A percentile compares a stretch with the other conserved stretches of the same genome.
These are phyloP conservation scores for Zenarchopterus dispar DNA, from an alignment of 2,797 vertebrate species.

Conservation along the genomic window DNA sequence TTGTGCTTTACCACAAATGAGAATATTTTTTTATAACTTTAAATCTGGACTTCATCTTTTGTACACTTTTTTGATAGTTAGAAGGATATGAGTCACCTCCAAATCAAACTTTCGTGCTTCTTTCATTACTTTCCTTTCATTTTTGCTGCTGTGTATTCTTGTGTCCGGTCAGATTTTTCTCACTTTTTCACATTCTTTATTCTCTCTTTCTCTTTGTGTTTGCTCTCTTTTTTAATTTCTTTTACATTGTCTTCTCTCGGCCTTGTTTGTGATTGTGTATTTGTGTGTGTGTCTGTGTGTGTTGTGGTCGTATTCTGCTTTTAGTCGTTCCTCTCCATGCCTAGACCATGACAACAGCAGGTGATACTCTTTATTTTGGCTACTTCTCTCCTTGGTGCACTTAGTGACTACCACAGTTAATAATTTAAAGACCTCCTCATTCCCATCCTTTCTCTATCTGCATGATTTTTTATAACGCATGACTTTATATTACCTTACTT, in stretches of 20 bases:
- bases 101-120: constrained; percentile 31
- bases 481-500: constrained; percentile 21
- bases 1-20: not conserved
- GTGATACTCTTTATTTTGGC: constrained; percentile 88
- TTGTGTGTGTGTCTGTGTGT: constrained; percentile 76
- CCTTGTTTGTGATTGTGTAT: constrained; percentile 75
- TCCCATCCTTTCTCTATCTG: constrained; percentile 28
- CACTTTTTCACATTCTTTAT: constrained; percentile 49
- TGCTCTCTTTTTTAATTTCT: constrained; percentile 40
- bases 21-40: not conserved
- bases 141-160: constrained; percentile 44
- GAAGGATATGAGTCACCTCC: constrained; percentile 27
- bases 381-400: constrained; percentile 40
- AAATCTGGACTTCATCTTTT: constrained; percentile 18
- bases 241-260: constrained; percentile 70
- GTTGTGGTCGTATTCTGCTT: constrained; percentile 86
- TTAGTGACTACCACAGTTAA: constrained; percentile 19
- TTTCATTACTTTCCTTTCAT: constrained; percentile 28
- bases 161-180: constrained; percentile 45
- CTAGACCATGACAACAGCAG: constrained; percentile 99
- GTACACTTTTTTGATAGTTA: constrained; percentile 15
- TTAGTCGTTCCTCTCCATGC: constrained; percentile 95
- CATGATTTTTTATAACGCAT: constrained; percentile 44
- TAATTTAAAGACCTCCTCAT: constrained; percentile 3
- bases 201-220: constrained; percentile 52